Base-by-base conservation (phyloP, 2,888 invertebrate species). In the Hymenopus coronatus region DNA sequence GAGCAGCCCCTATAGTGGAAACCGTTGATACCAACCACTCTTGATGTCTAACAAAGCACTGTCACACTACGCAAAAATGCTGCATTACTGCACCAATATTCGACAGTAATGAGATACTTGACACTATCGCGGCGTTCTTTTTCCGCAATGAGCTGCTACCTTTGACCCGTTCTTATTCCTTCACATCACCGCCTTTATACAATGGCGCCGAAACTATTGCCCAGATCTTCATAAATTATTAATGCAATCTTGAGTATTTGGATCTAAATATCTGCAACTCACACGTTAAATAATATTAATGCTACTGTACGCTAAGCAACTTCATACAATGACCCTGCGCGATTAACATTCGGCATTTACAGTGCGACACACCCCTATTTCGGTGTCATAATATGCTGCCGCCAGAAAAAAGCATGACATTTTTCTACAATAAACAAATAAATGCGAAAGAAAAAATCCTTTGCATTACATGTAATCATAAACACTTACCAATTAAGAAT, bases 331-430 rank as follows among this genome's bases (percentile, higher is more conserved):
- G 54, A 70, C 25, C 25, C 54, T 70, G 20, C 20, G 6, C 1
- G 20, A 8, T 70, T 4, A 70, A 25, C 0, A 25, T 20, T 70
- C 54, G 54, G 54, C 54, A 70, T 70, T 70, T 70, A 25, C 54
- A 25, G 25, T 70, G 54, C 33, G 87, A 87, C 87, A 87, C 87
- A 87, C 87, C 87, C 87, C 87, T 87, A 87, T 87, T 87, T 82
- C n/a, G 82, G 82, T 82, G 87, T 87, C 87, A 87, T 70, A 70
- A 70, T 70, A 70, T 70, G 54, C 20, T 70, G 54, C 54, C 54
- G 54, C 54, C 54, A 70, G 54, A 8, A 20, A 9, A 12, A 20
- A 20, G 15, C 54, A 70, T 70, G 54, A 20, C 54, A 70, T 20
- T 70, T 70, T 70, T 70, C 54, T 20, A 70, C 54, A 70, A 70